Conservation (phyloP, 1,140 invertebrate species). For the Nephila pilipes region DNA sequence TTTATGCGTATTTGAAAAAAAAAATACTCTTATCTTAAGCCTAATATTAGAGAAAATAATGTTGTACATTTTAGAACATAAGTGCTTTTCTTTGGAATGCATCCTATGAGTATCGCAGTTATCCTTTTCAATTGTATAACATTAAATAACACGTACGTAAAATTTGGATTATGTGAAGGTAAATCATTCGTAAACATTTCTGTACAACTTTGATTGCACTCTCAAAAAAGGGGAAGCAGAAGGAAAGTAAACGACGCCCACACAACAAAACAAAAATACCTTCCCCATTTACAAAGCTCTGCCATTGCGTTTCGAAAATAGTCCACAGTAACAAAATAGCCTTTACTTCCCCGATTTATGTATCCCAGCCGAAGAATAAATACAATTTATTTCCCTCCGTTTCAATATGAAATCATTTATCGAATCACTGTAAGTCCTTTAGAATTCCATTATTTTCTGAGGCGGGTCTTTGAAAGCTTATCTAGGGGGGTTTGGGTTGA, state of each 20-base stretch:
- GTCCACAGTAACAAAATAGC: conserved; percentile 51
- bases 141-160: not conserved
- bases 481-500: not conserved
- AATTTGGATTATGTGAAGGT: not conserved
- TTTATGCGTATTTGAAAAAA: too few species aligned
- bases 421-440: conserved; percentile 52
- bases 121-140: not conserved
- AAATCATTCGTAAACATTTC: not conserved
- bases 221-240: not conserved
- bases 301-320: conserved; percentile 6
- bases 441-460: conserved; percentile 53
- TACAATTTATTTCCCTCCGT: conserved; percentile 59
- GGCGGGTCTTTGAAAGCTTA: not conserved
- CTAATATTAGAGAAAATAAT: too few species aligned
- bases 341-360: conserved; percentile 49
- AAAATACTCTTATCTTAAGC: too few species aligned
- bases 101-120: not conserved
- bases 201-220: not conserved
- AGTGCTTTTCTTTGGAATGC: not conserved
- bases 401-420: conserved; percentile 60
- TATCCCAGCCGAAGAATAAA: conserved; percentile 35
- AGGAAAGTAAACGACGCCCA: not conserved
- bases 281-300: conserved; percentile 34
- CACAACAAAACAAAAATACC: not conserved
- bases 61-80: too few species aligned